These are phyloP conservation scores for Tachysurus vachellii DNA, from an alignment of 2,113 vertebrate species.

Conservation along the genomic window DNA sequence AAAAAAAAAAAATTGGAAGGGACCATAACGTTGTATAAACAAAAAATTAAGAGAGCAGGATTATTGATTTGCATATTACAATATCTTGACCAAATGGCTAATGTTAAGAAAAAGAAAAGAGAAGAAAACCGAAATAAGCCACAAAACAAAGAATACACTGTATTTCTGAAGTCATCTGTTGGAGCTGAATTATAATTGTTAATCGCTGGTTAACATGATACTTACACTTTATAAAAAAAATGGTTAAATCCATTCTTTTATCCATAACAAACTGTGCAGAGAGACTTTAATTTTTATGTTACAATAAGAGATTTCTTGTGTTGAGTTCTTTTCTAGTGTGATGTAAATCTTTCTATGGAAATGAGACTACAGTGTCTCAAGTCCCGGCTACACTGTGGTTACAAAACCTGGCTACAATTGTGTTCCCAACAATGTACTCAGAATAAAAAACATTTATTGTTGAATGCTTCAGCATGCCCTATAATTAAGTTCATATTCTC, in stretches of 20 bases:
- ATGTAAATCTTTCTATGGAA: slow-evolving; percentile 1
- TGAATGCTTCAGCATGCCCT: background rate
- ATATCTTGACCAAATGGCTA: background rate
- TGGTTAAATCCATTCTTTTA: background rate
- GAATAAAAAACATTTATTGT: slow-evolving; percentile 1
- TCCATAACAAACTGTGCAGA: background rate
- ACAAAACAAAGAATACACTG: background rate
- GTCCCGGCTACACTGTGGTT: background rate
- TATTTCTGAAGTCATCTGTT: background rate
- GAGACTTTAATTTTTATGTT: background rate
- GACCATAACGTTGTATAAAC: background rate
- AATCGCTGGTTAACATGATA: background rate
- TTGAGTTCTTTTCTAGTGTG: background rate
- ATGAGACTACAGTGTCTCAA: background rate
- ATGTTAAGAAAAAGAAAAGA: background rate
- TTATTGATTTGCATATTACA: background rate
- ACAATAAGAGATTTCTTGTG: background rate
- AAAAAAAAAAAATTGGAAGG: slow-evolving; percentile 24
- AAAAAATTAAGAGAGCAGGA: background rate
- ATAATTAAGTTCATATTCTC: background rate
- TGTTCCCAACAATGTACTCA: background rate
- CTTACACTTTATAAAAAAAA: background rate
- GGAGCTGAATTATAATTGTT: background rate
- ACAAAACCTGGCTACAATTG: slow-evolving; percentile 12
- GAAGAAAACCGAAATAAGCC: background rate